Base-by-base conservation (phyloP, 2,888 invertebrate genomes). In the Cordilura impudica region DNA sequence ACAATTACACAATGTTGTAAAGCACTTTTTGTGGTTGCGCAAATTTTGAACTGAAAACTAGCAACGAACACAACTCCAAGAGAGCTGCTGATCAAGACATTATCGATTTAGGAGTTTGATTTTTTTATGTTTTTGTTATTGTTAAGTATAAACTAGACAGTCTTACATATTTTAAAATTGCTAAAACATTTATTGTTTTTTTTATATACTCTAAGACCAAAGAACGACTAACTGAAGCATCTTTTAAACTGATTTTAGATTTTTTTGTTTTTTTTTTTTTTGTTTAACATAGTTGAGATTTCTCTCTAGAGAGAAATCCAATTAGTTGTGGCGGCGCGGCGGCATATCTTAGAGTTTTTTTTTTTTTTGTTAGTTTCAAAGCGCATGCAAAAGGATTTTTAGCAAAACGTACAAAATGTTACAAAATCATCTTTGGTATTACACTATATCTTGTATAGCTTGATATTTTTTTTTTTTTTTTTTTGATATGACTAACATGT, bases 281-380 rank as follows among this genome's bases (percentile, higher is more conserved):
- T 19, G 66, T 47, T 43, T 51, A 65, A 72, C 72, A 61, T 43
- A 47, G 8, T n/a, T 3, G 3, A 65, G 71, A 56, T 70, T 69
- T 70, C 86, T 86, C 85, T 84, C 84, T 83, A 85, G 85, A 86
- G 87, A 85, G 86, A 87, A 87, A 87, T 87, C 88, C 88, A 87
- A 87, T 87, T 87, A 87, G 88, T 84, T 83, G 83, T 84, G 85
- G 85, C 74, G 70, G 85, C 83, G 84, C 84, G 85, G 85, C 85
- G 84, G 84, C 84, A 78, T 79, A 71, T 81, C 85, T 83, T 81
- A 83, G 83, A 84, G 86, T 76, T 82, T 26, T 54, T 29, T 45
- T 43, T 39, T 5, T 43, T 61, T 53, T 56, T 45, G 16, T 7
- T 31, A 21, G 47, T 56, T 39, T 31, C 10, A 18, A 65, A 78